phyloP scores from a whole-genome alignment of 2,797 vertebrate genomes.

The Iguana delicatissima region DNA sequence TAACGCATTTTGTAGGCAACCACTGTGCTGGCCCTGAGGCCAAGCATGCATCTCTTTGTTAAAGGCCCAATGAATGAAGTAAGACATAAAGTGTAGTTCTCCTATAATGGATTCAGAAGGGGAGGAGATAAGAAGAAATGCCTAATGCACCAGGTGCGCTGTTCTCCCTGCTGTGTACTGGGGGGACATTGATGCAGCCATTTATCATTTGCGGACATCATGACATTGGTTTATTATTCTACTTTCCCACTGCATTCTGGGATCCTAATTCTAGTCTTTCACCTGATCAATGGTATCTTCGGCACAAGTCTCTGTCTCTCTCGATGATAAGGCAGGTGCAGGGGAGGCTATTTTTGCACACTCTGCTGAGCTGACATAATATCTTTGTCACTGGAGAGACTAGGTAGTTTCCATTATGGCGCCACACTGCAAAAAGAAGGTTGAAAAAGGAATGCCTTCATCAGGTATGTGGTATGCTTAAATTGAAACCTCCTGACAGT shows the following conservation, averaged over 20 bases:
- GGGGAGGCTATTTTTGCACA: conserved; percentile 54
- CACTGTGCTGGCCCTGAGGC: conserved; percentile 42
- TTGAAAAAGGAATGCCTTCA: conserved; percentile 60
- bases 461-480: conserved; percentile 34
- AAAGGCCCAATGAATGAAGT: conserved; percentile 25
- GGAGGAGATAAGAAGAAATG: conserved; percentile 14
- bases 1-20: conserved; percentile 42
- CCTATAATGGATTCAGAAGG: conserved; percentile 36
- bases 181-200: conserved; percentile 5
- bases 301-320: conserved; percentile 20
- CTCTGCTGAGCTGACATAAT: conserved; percentile 23
- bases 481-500: conserved; percentile 53
- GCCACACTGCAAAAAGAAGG: conserved; percentile 36
- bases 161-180: background rate
- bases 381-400: conserved; percentile 42
- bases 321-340: conserved; percentile 24
- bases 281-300: background rate
- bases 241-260: conserved; percentile 27
- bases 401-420: conserved; percentile 26
- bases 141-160: background rate
- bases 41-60: conserved; percentile 54
- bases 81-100: conserved; percentile 37
- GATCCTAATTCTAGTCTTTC: conserved; percentile 29
- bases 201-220: background rate
- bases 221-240: background rate